Evolutionary conservation across 2,888 invertebrate species (phyloP), one percentile per base, ranked within the genome.

Genomic region (Melikaiella ostensackeni): DNA sequence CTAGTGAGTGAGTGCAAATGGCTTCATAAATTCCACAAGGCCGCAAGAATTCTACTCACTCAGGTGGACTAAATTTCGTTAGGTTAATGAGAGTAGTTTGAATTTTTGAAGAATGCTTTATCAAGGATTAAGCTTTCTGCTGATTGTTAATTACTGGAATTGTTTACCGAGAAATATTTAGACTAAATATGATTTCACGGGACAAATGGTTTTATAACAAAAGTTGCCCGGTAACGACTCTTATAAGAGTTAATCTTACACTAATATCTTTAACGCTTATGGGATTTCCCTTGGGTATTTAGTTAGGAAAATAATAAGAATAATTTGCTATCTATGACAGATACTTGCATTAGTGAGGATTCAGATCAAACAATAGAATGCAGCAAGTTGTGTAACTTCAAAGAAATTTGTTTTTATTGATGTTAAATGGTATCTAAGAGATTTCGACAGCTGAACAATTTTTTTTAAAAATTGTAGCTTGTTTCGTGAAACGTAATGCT

Each of bases 1-100:
- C 70, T 33, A 50, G 50, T 33, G 50, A 70, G 50, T 50, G 50
- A 50, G 50, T 70, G 50, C 70, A 70, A 70, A 70, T 70, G 30
- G 50, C 70, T 70, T 70, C 70, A 70, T 50, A 55, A 70, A 70
- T 33, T 30, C 50, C 1, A 33, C n/a, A 46, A 70, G 30, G 6
- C 70, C 46, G 30, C 19, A 50, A 70, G 11, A 70, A 33, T n/a
- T 46, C n/a, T 30, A 55, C n/a, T 70, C 30, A 70, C 19, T 70
- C 35, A 11, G n/a, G 19, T 30, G 46, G n/a, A 70, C 46, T 30
- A 46, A 70, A 70, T 70, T 70, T 64, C 8, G 21, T 42, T 8
- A 70, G 11, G 24, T 46, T 70, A 70, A 70, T 50, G 50, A 50
- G 50, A 70, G n/a, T 9, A 30, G 27, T 46, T 66, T 24, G 8